These are phyloP conservation scores for Agrotis exclamationis DNA, from an alignment of 2,888 invertebrate genomes.

Conservation along the genomic window DNA sequence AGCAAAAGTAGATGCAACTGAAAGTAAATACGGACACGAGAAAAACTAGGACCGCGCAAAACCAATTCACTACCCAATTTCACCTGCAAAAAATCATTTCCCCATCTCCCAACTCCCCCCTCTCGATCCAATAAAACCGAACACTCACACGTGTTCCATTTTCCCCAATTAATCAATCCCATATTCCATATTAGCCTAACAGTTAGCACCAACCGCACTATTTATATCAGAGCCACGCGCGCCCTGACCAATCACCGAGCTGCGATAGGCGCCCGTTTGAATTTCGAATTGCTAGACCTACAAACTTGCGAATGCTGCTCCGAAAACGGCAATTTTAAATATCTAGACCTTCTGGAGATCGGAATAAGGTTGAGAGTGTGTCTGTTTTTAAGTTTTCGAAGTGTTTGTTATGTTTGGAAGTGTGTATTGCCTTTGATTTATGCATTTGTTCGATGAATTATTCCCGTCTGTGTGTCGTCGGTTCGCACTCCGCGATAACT, in stretches of 20 bases:
- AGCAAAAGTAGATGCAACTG: not conserved
- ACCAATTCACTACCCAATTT: not conserved
- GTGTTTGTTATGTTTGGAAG: conserved; percentile 64
- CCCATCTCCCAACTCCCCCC: not conserved
- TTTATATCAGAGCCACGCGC: conserved; percentile 87
- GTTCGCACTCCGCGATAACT: conserved; percentile 81
- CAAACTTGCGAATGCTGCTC: conserved; percentile 69
- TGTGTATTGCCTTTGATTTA: conserved; percentile 87
- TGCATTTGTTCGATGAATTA: conserved; percentile 89
- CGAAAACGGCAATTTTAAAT: conserved; percentile 61
- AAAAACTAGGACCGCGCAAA: not conserved
- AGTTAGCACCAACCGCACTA: conserved; percentile 84
- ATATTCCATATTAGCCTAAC: conserved; percentile 82
- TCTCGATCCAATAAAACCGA: conserved; percentile 55
- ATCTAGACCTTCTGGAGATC: conserved; percentile 19
- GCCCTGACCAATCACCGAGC: conserved; percentile 89
- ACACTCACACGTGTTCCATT: conserved; percentile 53
- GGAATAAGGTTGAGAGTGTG: conserved; percentile 59
- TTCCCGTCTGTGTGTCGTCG: conserved; percentile 82
- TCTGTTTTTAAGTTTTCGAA: conserved; percentile 39
- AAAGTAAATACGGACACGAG: not conserved
- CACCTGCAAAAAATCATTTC: conserved; percentile 11
- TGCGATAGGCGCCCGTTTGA: conserved; percentile 87
- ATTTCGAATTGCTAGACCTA: conserved; percentile 83
- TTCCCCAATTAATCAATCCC: conserved; percentile 74